phyloP scores from a whole-genome alignment of 2,797 vertebrate species.

The Syngnathus rostellatus region DNA sequence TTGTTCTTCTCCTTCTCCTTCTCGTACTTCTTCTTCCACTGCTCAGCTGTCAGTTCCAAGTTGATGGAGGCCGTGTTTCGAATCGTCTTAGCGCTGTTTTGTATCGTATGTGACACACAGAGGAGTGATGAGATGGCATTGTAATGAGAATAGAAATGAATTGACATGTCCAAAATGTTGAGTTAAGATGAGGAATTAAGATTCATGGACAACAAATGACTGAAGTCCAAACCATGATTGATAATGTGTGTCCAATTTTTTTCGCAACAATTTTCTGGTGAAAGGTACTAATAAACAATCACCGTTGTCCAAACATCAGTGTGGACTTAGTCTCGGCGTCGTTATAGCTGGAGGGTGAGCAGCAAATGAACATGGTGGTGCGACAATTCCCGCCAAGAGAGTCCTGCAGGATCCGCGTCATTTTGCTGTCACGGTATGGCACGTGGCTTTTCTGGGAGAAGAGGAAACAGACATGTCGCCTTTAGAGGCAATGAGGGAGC shows the following conservation, averaged over 20 bases:
- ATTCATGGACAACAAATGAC: no score
- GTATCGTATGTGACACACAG: neutral
- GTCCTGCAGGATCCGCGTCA: conserved; percentile 95
- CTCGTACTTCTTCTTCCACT: conserved; percentile 98
- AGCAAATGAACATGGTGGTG: conserved; percentile 97
- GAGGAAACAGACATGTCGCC: neutral
- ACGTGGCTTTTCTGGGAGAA: conserved; percentile 80
- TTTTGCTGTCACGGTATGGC: conserved; percentile 92
- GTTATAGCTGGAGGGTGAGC: conserved; percentile 89
- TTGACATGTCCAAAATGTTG: neutral
- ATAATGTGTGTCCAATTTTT: neutral
- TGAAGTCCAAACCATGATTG: no score
- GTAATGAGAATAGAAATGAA: neutral
- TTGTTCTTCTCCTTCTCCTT: conserved; percentile 98
- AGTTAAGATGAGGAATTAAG: no score
- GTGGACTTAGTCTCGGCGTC: conserved; percentile 91
- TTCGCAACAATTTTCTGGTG: neutral
- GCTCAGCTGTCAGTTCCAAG: conserved; percentile 92
- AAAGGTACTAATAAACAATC: neutral
- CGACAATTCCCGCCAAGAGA: conserved; percentile 92
- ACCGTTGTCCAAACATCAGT: conserved; percentile 95
- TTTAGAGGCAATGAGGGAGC: neutral
- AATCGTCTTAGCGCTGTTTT: conserved; percentile 83
- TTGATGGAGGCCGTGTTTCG: conserved; percentile 95
- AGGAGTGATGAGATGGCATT: neutral